Evolutionary conservation across 2,113 vertebrate species (phyloP), one percentile per base, ranked within the genome.

Genomic region (Periophthalmus modestus): DNA sequence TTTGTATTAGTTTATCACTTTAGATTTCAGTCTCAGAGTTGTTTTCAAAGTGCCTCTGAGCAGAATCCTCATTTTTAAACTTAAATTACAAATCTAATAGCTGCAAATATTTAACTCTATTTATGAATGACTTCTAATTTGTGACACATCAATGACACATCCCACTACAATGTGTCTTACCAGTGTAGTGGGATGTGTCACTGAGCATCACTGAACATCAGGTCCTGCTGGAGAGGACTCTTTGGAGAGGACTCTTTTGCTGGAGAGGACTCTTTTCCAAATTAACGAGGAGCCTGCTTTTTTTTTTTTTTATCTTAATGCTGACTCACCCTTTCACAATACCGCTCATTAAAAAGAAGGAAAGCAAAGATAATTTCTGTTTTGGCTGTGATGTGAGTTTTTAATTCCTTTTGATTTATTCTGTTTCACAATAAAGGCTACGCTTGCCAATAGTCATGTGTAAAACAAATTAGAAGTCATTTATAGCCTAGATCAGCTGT

Each of bases 241-340:
- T 52, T 63, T 54, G 71, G 78, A 74, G 73, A 10, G 39, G 39
- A 84, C 78, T 81, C 70, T 52, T 63, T n/a, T n/a, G n/a, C n/a
- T n/a, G n/a, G n/a, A n/a, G n/a, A 10, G 39, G 39, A 84, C 78
- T 81, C 70, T 52, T 63, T n/a, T 81, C 70, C 48, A 61, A 43
- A 43, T 10, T 43, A 84, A 87, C 85, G 79, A 86, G 83, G 68
- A 78, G 55, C 47, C 73, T 47, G 79, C 74, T 66, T 84, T 87
- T 72, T 66, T 84, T 87, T 66, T 84, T 87, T 72, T 66, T 84
- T 87, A 83, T 86, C 39, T 43, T 43, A 43, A 43, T 9, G 66
- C 83, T 39, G 79, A 87, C 74, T 82, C 83, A 79, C 58, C 73
- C 66, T 2, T 52, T 52, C 84, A 54, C 70, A 58, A 63, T 28